Conservation (phyloP, 2,888 invertebrate genomes). For the Amphipoea lucens region DNA sequence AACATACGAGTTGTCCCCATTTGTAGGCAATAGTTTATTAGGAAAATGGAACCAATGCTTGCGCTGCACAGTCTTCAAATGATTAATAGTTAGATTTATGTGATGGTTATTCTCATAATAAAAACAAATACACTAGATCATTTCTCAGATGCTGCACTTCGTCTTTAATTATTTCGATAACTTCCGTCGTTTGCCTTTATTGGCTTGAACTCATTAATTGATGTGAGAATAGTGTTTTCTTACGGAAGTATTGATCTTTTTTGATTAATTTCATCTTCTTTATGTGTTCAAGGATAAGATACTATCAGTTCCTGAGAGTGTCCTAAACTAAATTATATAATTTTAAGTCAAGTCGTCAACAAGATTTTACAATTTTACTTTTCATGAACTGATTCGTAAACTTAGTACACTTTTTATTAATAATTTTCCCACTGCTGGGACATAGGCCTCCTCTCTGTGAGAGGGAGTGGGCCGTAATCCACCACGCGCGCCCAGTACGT, state of each 20-base stretch:
- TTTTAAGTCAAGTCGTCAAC: background rate
- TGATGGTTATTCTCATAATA: conserved; percentile 66
- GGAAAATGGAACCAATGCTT: conserved; percentile 73
- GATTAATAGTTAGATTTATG: conserved; percentile 79
- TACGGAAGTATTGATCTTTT: background rate
- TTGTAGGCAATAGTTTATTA: conserved; percentile 60
- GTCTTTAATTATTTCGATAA: conserved; percentile 67
- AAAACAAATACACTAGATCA: conserved; percentile 67
- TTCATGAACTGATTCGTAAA: background rate
- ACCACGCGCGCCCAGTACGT: background rate
- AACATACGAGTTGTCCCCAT: conserved; percentile 40
- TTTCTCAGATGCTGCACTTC: conserved; percentile 57
- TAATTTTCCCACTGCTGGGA: background rate
- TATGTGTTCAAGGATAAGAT: background rate
- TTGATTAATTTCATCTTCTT: background rate
- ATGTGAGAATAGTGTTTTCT: conserved; percentile 24
- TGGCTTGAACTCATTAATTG: conserved; percentile 44
- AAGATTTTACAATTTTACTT: background rate
- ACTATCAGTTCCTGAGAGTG: background rate
- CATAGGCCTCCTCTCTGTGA: background rate
- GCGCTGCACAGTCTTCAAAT: conserved; percentile 69
- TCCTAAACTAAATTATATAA: background rate
- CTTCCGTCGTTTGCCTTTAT: conserved; percentile 65
- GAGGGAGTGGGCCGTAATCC: background rate
- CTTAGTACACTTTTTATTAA: background rate